Conservation (phyloP, 2,888 invertebrate species). For the Rotaria sp. region DNA sequence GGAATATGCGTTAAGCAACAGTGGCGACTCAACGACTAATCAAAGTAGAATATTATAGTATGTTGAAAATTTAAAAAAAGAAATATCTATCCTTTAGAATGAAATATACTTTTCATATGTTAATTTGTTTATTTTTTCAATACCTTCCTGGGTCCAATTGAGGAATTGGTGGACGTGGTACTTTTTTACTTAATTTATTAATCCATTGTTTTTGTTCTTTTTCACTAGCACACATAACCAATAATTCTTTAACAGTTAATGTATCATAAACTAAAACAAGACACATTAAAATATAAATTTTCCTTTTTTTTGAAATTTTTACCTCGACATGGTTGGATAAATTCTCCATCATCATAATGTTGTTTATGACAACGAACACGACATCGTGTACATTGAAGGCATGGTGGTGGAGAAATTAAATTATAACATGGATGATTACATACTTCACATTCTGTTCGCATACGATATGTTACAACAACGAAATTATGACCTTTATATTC, state of each 20-base stretch:
- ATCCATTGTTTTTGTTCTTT: slow-evolving; percentile 39
- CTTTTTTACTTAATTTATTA: slow-evolving; percentile 25
- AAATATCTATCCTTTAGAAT: too few species aligned
- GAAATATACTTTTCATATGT: too few species aligned
- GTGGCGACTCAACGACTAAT: too few species aligned
- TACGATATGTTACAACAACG: slow-evolving; percentile 88
- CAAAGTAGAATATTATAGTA: too few species aligned
- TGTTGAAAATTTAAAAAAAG: too few species aligned
- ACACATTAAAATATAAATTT: neutral
- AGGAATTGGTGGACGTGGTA: neutral
- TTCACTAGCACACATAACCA: slow-evolving; percentile 34
- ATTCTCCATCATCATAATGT: slow-evolving; percentile 78
- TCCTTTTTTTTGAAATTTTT: neutral
- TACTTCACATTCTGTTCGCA: slow-evolving; percentile 93
- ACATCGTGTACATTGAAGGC: slow-evolving; percentile 83
- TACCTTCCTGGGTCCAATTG: neutral
- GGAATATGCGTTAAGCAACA: too few species aligned
- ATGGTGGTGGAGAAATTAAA: slow-evolving; percentile 92
- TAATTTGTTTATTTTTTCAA: neutral
- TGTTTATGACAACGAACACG: slow-evolving; percentile 94
- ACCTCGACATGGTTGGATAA: slow-evolving; percentile 71
- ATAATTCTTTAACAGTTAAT: slow-evolving; percentile 31
- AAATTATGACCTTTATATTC: slow-evolving; percentile 80
- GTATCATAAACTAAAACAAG: slow-evolving; percentile 28
- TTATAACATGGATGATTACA: slow-evolving; percentile 94